These are phyloP conservation scores for Andrena trimmerana DNA, from an alignment of 2,888 invertebrate genomes.

Conservation along the genomic window DNA sequence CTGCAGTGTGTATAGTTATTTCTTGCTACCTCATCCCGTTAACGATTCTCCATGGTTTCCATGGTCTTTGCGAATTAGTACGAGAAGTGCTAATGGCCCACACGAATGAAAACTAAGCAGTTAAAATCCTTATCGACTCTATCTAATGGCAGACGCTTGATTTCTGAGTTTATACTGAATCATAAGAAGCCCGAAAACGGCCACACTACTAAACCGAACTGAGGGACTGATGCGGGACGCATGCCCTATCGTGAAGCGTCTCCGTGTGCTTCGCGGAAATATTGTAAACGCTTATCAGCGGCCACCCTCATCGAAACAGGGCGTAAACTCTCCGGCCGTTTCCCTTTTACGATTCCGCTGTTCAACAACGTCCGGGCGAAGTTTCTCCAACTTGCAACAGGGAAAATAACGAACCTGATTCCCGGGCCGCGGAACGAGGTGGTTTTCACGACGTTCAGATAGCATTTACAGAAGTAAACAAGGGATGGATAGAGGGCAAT, in stretches of 20 bases:
- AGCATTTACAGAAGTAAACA: constrained; percentile 49
- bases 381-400: neutral
- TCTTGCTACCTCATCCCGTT: too few relatives aligned
- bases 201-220: neutral
- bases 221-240: neutral
- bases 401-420: constrained; percentile 4
- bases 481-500: constrained; percentile 33
- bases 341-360: constrained; percentile 7
- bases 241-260: neutral
- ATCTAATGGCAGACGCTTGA: neutral
- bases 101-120: neutral
- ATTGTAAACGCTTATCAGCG: neutral
- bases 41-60: too few relatives aligned
- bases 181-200: neutral
- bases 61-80: too few relatives aligned
- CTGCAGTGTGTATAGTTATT: too few relatives aligned
- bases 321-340: neutral
- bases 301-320: neutral
- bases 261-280: neutral
- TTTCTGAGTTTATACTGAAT: neutral
- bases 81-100: neutral
- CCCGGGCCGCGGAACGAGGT: neutral
- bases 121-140: neutral
- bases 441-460: constrained; percentile 22
- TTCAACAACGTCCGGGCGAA: neutral